Evolutionary conservation across 92 coral and sea anemone genomes (phyloP).

Genomic region (Zoanthus gigantus): DNA sequence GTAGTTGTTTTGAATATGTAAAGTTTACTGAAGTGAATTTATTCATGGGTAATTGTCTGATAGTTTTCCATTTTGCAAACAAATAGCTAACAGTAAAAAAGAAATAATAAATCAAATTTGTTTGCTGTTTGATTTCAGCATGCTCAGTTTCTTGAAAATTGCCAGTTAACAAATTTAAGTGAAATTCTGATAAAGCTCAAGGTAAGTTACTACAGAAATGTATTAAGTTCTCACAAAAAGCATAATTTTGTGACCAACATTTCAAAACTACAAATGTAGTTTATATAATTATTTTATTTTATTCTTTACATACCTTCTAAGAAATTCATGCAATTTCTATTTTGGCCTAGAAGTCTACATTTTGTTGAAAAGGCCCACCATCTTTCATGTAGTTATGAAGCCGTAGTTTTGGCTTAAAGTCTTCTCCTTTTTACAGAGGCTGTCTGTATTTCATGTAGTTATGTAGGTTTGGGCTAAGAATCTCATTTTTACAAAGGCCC

Average conservation of each 20-base stretch:
- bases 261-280: neutral
- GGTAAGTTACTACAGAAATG: neutral
- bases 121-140: conserved; percentile 18
- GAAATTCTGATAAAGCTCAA: neutral
- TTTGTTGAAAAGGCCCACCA: neutral
- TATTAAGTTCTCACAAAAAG: conserved; percentile 3
- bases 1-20: conserved; percentile 4
- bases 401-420: neutral
- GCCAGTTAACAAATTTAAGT: neutral
- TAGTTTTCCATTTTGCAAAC: conserved; percentile 23
- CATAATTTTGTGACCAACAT: conserved; percentile 5
- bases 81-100: conserved; percentile 5
- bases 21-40: neutral
- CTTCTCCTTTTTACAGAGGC: neutral
- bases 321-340: neutral
- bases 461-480: conserved; percentile 9
- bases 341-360: neutral
- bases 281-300: neutral
- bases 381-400: neutral
- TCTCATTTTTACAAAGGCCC: neutral
- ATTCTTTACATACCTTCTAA: neutral
- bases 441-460: neutral
- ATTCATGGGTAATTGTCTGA: conserved; percentile 1
- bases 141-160: conserved; percentile 4
- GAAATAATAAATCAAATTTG: conserved; percentile 16